phyloP scores from a whole-genome alignment of 2,888 invertebrate species.

The Thelaira solivaga region DNA sequence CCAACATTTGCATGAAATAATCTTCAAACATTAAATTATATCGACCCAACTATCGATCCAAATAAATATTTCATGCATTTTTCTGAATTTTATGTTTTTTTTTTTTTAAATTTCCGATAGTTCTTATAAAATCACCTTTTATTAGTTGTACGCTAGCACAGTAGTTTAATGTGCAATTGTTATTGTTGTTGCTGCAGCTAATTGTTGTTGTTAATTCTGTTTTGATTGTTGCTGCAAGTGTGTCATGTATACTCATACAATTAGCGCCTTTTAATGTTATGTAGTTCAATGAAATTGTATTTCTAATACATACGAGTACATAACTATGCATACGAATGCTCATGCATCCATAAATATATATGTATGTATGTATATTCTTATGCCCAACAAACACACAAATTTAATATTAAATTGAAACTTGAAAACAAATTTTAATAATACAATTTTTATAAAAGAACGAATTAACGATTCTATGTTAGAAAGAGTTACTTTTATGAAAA shows the following conservation, averaged over 20 bases:
- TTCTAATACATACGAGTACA: slow-evolving; percentile 12
- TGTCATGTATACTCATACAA: slow-evolving; percentile 25
- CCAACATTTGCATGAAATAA: too few relatives aligned
- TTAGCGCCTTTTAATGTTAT: slow-evolving; percentile 52
- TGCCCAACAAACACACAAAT: neutral
- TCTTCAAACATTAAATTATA: too few relatives aligned
- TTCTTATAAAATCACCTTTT: neutral
- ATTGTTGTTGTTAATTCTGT: neutral
- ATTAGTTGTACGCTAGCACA: neutral
- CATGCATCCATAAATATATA: neutral
- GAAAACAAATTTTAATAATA: too few relatives aligned
- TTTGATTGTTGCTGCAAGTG: neutral
- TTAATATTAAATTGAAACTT: too few relatives aligned
- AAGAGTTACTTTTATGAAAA: too few relatives aligned
- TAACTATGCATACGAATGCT: neutral
- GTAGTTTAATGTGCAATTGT: neutral
- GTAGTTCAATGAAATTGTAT: slow-evolving; percentile 58
- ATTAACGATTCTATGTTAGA: too few relatives aligned
- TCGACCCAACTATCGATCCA: too few relatives aligned
- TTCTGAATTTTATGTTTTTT: too few relatives aligned
- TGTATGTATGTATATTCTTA: neutral
- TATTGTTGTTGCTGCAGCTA: neutral
- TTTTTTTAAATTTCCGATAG: neutral
- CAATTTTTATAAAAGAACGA: too few relatives aligned
- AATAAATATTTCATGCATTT: too few relatives aligned